Evolutionary conservation across 1,140 invertebrate genomes (phyloP).

Genomic region (Lordiphosa mommai): DNA sequence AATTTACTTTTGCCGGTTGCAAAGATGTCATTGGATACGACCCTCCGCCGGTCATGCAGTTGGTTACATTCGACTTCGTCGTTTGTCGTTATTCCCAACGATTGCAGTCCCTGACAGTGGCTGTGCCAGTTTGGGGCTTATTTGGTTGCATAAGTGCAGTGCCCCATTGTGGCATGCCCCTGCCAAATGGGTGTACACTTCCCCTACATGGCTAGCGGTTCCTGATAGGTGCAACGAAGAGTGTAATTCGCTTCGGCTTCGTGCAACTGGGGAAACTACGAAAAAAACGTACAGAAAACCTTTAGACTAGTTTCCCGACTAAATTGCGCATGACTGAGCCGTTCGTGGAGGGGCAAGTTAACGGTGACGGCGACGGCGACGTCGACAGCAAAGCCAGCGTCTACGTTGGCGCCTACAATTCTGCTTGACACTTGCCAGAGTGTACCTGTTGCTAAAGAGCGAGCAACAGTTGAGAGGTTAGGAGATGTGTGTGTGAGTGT

Average conservation of each 20-base stretch:
- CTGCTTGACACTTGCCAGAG: slow-evolving; percentile 3
- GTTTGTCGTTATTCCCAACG: neutral
- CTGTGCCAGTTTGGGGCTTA: neutral
- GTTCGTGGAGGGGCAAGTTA: neutral
- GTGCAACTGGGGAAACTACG: slow-evolving; percentile 15
- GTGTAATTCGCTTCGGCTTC: neutral
- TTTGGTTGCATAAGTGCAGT: neutral
- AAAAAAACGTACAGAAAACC: neutral
- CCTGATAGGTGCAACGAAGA: slow-evolving; percentile 23
- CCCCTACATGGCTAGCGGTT: slow-evolving; percentile 15
- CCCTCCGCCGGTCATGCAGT: slow-evolving; percentile 13
- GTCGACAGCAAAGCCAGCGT: slow-evolving; percentile 3
- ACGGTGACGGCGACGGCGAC: neutral
- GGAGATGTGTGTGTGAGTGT: neutral
- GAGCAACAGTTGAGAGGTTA: slow-evolving; percentile 72
- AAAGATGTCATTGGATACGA: slow-evolving; percentile 5
- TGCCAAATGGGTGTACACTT: slow-evolving; percentile 9
- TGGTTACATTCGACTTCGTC: neutral
- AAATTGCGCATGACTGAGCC: neutral
- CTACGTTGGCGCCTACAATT: slow-evolving; percentile 13
- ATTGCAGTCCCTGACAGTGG: neutral
- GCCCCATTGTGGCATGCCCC: slow-evolving; percentile 5
- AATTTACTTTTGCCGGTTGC: too few species aligned
- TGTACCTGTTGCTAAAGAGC: slow-evolving; percentile 74
- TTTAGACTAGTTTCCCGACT: too few species aligned